Conservation (phyloP, 2,888 invertebrate genomes). For the Caenorhabditis virilis region DNA sequence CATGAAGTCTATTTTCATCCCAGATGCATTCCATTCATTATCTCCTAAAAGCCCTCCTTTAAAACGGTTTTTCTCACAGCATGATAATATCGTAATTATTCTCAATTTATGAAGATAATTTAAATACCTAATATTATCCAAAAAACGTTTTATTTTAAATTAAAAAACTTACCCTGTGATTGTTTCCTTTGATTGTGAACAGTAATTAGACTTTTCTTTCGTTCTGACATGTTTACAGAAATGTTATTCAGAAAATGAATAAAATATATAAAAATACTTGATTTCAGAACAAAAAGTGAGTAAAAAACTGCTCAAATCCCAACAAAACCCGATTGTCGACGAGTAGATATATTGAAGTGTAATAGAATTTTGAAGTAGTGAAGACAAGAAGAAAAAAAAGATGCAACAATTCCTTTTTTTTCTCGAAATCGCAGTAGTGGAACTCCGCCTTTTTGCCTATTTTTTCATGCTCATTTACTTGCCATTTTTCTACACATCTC, state of each 20-base stretch:
- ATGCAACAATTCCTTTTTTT: background rate
- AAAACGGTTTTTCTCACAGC: no score
- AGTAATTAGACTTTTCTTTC: conserved; percentile 47
- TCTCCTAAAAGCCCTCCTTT: no score
- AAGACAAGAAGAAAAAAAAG: background rate
- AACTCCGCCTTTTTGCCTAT: background rate
- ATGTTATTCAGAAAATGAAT: background rate
- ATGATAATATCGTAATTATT: no score
- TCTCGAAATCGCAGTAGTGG: background rate
- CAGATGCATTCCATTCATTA: no score
- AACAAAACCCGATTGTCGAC: background rate
- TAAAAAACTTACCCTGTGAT: conserved; percentile 41
- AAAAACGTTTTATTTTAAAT: no score
- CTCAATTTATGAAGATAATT: no score
- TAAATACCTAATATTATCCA: no score
- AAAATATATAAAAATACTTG: background rate
- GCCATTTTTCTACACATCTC: background rate
- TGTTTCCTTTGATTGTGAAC: conserved; percentile 43
- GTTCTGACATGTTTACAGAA: conserved; percentile 16
- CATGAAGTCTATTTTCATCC: no score
- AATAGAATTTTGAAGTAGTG: conserved; percentile 7
- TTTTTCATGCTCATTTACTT: background rate
- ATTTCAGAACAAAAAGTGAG: background rate
- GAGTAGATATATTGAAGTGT: background rate
- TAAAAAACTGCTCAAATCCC: background rate